Percentiles rank a stretch among this genome's conserved stretches.
Evolutionary conservation across 1,140 invertebrate species (phyloP).

Genomic region (Lordiphosa collinella): DNA sequence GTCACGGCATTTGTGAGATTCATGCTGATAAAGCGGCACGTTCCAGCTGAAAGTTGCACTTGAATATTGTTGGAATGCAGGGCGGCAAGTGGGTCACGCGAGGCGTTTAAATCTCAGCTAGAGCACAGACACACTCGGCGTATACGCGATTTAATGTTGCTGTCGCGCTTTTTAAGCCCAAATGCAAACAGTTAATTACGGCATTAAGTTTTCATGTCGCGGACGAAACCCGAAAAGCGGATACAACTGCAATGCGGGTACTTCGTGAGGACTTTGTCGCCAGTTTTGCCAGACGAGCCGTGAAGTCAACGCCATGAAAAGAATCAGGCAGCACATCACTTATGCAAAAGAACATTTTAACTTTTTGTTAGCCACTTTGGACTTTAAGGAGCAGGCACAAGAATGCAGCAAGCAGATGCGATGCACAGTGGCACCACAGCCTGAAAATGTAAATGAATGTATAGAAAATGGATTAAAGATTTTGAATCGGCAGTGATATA

Average conservation of each 20-base stretch:
- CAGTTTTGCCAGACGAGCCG: slow-evolving; percentile 14
- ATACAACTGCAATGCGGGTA: slow-evolving; percentile 72
- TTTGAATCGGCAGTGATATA: too few relatives aligned
- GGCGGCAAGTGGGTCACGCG: slow-evolving; percentile 45
- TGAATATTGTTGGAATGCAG: slow-evolving; percentile 18
- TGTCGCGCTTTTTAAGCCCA: slow-evolving; percentile 48
- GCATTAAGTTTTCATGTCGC: slow-evolving; percentile 73
- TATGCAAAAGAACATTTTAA: slow-evolving; percentile 77
- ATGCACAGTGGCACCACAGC: background rate
- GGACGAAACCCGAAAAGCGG: slow-evolving; percentile 25
- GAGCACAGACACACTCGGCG: slow-evolving; percentile 28
- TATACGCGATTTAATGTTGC: slow-evolving; percentile 39
- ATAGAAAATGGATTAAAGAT: too few relatives aligned
- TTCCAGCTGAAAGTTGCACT: slow-evolving; percentile 20
- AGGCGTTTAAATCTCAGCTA: slow-evolving; percentile 34
- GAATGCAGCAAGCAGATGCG: background rate
- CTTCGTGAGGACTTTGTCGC: slow-evolving; percentile 68
- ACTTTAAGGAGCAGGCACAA: slow-evolving; percentile 17
- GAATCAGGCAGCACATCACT: slow-evolving; percentile 53
- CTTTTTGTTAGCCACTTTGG: slow-evolving; percentile 70
- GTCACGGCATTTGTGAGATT: slow-evolving; percentile 60
- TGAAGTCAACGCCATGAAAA: slow-evolving; percentile 30
- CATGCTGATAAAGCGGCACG: slow-evolving; percentile 41
- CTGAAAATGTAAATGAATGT: too few relatives aligned
- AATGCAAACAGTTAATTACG: slow-evolving; percentile 76